These are phyloP conservation scores for Chaetura pelagica DNA, from an alignment of 2,113 vertebrate genomes.

Conservation along the genomic window DNA sequence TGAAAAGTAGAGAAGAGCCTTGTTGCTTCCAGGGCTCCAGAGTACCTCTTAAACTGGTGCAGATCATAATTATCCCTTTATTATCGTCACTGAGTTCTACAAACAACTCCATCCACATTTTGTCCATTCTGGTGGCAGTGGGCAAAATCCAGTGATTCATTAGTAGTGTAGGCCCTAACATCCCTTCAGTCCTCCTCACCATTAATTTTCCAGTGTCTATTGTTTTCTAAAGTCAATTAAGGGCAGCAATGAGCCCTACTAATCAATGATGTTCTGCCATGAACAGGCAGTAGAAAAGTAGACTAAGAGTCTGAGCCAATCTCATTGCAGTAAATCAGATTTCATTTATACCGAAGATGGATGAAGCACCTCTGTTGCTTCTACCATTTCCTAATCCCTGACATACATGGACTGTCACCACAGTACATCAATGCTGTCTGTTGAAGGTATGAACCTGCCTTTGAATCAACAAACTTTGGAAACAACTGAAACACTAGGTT, in stretches of 20 bases:
- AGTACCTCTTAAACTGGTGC: background rate
- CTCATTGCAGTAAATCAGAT: background rate
- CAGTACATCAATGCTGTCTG: background rate
- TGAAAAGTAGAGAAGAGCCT: background rate
- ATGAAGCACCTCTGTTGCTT: background rate
- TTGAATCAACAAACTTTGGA: rapidly evolving
- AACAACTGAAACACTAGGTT: background rate
- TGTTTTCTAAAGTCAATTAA: background rate
- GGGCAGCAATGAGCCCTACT: background rate
- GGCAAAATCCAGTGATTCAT: background rate
- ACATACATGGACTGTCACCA: background rate
- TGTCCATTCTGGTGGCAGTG: background rate
- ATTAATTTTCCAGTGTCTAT: background rate
- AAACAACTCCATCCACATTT: background rate
- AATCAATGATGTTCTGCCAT: background rate
- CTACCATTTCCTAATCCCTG: background rate
- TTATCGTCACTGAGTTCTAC: background rate
- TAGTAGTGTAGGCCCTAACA: background rate
- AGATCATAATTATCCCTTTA: background rate
- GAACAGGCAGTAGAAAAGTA: background rate
- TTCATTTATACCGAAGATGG: background rate
- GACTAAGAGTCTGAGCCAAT: background rate
- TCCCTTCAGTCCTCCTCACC: background rate
- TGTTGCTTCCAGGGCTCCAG: background rate
- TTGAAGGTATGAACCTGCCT: background rate